Base-by-base conservation (phyloP, 2,888 invertebrate genomes). In the Parapristionchus giblindavisi region DNA sequence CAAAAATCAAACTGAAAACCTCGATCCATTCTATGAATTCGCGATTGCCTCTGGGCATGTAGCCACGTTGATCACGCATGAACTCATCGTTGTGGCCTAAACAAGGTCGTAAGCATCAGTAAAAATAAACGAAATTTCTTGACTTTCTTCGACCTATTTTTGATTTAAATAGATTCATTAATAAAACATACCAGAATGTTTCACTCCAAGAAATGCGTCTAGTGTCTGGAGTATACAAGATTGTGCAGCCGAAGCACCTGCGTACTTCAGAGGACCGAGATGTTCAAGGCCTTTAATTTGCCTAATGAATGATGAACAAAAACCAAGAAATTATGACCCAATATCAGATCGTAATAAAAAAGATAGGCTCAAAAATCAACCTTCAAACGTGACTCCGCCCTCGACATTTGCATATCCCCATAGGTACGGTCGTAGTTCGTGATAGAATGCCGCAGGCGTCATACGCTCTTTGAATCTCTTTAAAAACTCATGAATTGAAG, bases 161-260 rank as follows among this genome's bases (percentile, higher is more conserved):
- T n/a, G n/a, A n/a, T n/a, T n/a, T n/a, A n/a, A n/a, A n/a, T n/a
- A n/a, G 8, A 8, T 43, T 17, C 5, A 29, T 6, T 60, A 34
- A 60, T 48, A 43, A 34, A 71, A 38, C 36, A 36, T 24, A 78
- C 78, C 78, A 40, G 58, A 58, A 71, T 78, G 78, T 38, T 52
- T 34, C n/a, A 78, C 72, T 40, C 75, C 75, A 54, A 78, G 56
- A 48, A 78, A 78, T 24, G 78, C 78, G 48, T 78, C 78, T 34
- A 78, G 34, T 1, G 75, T 38, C 38, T 74, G 71, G 1, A 76
- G 48, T 11, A 66, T 70, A 5, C 76, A 78, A 27, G 75, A 75
- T 51, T 78, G 78, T 11, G 78, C 78, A 17, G 78, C 78, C 60
- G 72, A 75, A 17, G 78, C 78, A 6, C 78, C 78, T 32, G 63